phyloP scores from a whole-genome alignment of 1,140 invertebrate species.

The Macrosteles quadrilineatus region DNA sequence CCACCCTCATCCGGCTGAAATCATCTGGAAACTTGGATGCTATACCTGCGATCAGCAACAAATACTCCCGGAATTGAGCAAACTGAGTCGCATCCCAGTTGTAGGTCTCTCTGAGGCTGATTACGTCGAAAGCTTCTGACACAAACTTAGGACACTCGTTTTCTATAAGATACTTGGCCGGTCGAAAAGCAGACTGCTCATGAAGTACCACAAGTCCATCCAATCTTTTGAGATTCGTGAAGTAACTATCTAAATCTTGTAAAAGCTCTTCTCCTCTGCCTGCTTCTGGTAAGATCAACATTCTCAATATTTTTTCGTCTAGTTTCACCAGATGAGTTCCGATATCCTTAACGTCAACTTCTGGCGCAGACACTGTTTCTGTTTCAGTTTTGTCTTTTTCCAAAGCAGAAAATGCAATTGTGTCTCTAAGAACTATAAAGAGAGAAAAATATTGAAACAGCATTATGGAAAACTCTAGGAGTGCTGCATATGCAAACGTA shows the following conservation, averaged over 20 bases:
- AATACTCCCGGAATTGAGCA: neutral
- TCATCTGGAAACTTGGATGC: neutral
- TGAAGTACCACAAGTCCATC: neutral
- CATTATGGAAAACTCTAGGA: too few species aligned
- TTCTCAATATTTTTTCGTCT: neutral
- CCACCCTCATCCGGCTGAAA: conserved; percentile 3
- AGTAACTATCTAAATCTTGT: neutral
- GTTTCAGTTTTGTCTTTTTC: too few species aligned
- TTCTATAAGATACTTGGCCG: neutral
- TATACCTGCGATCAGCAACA: neutral
- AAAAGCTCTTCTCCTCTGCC: neutral
- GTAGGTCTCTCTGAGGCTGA: neutral
- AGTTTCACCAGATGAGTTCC: neutral
- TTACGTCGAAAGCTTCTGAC: neutral
- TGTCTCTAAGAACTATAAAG: too few species aligned
- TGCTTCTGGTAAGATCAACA: neutral
- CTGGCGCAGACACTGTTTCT: too few species aligned
- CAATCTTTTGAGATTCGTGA: neutral
- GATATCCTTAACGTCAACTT: neutral
- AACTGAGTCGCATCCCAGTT: neutral
- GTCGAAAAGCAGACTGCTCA: neutral
- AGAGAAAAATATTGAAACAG: too few species aligned
- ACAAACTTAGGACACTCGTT: conserved; percentile 5
- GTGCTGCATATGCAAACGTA: too few species aligned
- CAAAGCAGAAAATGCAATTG: too few species aligned